phyloP scores from a whole-genome alignment of 37 sponge, comb jelly and placozoan species.

The Spongilla lacustris region DNA sequence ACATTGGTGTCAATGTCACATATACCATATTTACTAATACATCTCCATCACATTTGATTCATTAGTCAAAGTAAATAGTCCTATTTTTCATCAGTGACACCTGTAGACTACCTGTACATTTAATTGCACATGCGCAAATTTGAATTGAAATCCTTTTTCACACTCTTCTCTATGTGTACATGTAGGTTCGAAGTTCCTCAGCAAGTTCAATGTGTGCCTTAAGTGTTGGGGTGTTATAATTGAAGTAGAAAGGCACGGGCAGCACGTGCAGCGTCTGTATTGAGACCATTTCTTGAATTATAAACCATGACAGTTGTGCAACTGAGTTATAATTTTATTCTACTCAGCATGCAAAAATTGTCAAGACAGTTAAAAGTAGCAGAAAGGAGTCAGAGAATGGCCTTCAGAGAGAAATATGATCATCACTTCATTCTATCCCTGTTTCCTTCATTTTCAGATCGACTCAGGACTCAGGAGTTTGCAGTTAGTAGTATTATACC shows the following conservation, averaged over 20 bases:
- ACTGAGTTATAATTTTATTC: not conserved
- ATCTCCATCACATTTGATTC: too few species aligned
- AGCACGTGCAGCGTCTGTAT: slow-evolving; percentile 6
- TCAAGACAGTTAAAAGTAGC: not conserved
- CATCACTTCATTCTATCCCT: slow-evolving; percentile 58
- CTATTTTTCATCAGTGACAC: too few species aligned
- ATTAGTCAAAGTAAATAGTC: too few species aligned
- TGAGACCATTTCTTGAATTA: not conserved
- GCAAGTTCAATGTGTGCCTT: slow-evolving; percentile 49
- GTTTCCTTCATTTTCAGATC: slow-evolving; percentile 54
- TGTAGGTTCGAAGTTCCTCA: slow-evolving; percentile 55
- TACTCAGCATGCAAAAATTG: slow-evolving; percentile 18
- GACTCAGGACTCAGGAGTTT: slow-evolving; percentile 34
- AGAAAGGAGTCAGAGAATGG: slow-evolving; percentile 27
- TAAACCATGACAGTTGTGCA: not conserved
- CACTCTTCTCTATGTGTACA: too few species aligned
- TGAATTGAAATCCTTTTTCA: too few species aligned
- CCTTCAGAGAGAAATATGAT: slow-evolving; percentile 18
- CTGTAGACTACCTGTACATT: too few species aligned
- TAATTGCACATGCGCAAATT: too few species aligned
- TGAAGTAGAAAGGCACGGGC: slow-evolving; percentile 57
- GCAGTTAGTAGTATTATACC: slow-evolving; percentile 26
- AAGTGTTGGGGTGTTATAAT: slow-evolving; percentile 41
- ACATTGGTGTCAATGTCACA: too few species aligned
- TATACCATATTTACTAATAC: too few species aligned